These are phyloP conservation scores for Haliclona indistincta DNA, from an alignment of 37 sponge, comb jelly and placozoan species.

Conservation along the genomic window DNA sequence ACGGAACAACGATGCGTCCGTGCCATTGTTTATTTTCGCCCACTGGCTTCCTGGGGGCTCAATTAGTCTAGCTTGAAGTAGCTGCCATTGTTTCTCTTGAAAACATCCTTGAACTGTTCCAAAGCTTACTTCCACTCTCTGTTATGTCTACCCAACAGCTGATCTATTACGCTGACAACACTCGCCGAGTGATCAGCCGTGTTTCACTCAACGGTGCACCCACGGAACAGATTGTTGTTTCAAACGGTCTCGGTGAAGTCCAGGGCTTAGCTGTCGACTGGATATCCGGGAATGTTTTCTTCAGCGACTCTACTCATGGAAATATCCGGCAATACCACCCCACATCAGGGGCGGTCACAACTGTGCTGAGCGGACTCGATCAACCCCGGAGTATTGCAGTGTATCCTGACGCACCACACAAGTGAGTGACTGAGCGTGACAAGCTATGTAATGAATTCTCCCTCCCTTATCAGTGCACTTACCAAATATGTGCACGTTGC, in stretches of 20 bases:
- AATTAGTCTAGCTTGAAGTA: no score
- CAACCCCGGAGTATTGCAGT: background rate
- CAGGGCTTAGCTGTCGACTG: constrained; percentile 13
- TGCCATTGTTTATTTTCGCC: no score
- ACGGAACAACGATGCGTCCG: no score
- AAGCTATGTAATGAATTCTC: no score
- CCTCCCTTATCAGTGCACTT: no score
- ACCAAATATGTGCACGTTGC: no score
- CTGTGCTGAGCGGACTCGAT: background rate
- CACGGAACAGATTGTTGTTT: background rate
- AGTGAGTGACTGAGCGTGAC: no score
- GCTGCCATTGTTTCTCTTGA: no score
- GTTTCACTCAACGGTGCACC: background rate
- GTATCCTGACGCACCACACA: background rate
- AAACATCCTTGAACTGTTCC: no score
- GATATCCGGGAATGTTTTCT: constrained; percentile 4
- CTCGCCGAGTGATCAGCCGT: background rate
- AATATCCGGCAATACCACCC: background rate
- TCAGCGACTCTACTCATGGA: constrained; percentile 8
- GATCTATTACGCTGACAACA: constrained; percentile 7
- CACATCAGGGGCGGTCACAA: background rate
- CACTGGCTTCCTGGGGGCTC: no score
- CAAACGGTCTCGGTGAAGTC: background rate
- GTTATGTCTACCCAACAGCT: background rate
- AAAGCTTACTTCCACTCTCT: background rate